Percentiles rank a stretch among this genome's conserved stretches.
phyloP scores from a whole-genome alignment of 2,113 vertebrate genomes.

The Ptilonorhynchus violaceus region DNA sequence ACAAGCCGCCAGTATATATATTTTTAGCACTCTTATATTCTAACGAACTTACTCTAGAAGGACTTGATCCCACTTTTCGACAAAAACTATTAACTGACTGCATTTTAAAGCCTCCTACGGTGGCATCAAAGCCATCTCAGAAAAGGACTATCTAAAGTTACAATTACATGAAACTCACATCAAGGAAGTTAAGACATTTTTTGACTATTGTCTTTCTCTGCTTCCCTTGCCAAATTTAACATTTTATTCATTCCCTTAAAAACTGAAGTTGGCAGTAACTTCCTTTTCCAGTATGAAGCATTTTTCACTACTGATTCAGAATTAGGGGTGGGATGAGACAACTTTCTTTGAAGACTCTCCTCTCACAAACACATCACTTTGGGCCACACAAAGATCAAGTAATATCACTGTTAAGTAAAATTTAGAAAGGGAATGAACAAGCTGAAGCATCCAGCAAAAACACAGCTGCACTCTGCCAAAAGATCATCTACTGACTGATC shows the following conservation, averaged over 20 bases:
- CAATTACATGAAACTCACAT: accelerated
- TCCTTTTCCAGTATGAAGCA: background rate
- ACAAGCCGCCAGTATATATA: accelerated
- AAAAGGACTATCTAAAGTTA: background rate
- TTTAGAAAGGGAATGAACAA: background rate
- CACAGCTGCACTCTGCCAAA: background rate
- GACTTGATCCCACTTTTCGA: background rate
- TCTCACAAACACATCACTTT: background rate
- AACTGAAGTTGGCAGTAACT: background rate
- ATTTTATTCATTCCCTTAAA: background rate
- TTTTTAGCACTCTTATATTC: background rate
- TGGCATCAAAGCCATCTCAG: background rate
- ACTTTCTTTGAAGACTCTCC: background rate
- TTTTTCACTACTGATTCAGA: background rate
- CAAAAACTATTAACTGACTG: background rate
- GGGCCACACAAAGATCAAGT: background rate
- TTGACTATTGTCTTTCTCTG: background rate
- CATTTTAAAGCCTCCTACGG: background rate
- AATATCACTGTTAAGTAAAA: background rate
- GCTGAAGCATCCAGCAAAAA: background rate
- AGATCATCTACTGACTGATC: background rate
- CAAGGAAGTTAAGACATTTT: background rate
- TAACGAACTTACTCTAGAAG: background rate
- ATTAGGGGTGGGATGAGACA: background rate
- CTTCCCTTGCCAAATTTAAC: background rate